Base-by-base conservation (phyloP, 2,113 vertebrate species). In the Megaceryle maxima region DNA sequence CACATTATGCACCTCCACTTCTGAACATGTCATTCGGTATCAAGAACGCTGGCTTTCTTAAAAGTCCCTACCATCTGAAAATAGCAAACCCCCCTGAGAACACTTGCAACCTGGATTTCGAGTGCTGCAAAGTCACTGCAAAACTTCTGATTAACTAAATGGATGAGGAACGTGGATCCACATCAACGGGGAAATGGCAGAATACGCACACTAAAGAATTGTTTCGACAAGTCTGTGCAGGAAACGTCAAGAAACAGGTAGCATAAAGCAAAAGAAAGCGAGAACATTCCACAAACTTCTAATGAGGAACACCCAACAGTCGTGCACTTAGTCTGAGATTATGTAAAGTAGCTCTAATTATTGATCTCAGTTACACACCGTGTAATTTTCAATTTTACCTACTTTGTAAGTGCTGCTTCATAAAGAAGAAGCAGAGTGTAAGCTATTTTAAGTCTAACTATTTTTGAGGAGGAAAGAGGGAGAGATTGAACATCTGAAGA, bases 1-100 rank as follows among this genome's bases (percentile, higher is more conserved):
- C 91, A 92, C 92, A 94, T 95, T 90, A 94, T 59, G 67, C 31
- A 69, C 96, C 92, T 96, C 89, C 88, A 92, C 91, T 97, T 96
- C 69, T 85, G 64, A 96, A 91, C n/a, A 63, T 39, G 70, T 82
- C 84, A 95, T 96, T 95, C 87, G 72, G 11, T 74, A 64, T 44
- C 59, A 83, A 86, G 77, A 95, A 83, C 4, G 9, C 9, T 92
- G 83, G 29, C 50, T 94, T 96, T 95, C 94, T 50, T 35, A 93
- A 95, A 96, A 94, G 91, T 44, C 87, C 41, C 37, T n/a, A 85
- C 20, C 1, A 41, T 95, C 95, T 79, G 55, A 69, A 76, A 95
- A 85, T 66, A 6, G 68, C 25, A 93, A 92, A 83, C 33, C 51
- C 33, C 55, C 59, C 73, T 90, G 53, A 78, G 48, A 69, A 80